Evolutionary conservation across 2,797 vertebrate species (phyloP).

Genomic region (Melanotaenia trifasciata): DNA sequence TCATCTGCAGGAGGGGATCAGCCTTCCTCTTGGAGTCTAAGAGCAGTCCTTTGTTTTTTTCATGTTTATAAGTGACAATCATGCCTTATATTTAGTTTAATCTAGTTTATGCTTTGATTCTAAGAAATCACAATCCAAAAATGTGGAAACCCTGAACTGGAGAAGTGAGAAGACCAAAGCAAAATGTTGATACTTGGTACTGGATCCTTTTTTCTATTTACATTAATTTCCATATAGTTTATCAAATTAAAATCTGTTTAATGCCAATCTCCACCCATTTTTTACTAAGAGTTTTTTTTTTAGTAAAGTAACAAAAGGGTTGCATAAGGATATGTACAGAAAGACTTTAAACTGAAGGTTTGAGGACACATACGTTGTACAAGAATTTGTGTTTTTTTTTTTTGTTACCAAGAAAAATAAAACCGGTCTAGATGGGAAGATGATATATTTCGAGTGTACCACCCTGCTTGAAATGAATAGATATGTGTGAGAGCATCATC

Average conservation of each 20-base stretch:
- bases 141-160: no score
- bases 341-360: not conserved
- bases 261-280: not conserved
- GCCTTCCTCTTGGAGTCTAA: not conserved
- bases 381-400: not conserved
- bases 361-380: not conserved
- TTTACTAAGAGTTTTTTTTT: not conserved
- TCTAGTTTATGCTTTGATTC: not conserved
- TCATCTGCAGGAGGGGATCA: not conserved
- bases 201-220: not conserved
- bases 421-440: not conserved
- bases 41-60: not conserved
- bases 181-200: not conserved
- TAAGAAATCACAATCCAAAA: no score
- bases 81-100: not conserved
- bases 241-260: not conserved
- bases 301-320: not conserved
- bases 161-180: no score
- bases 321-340: not conserved
- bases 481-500: conserved; percentile 17
- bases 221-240: not conserved
- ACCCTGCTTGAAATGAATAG: conserved; percentile 27
- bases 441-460: not conserved
- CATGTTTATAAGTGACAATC: not conserved
- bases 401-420: not conserved